Evolutionary conservation across 2,888 invertebrate genomes (phyloP).

Genomic region (Cephus sareptanus): DNA sequence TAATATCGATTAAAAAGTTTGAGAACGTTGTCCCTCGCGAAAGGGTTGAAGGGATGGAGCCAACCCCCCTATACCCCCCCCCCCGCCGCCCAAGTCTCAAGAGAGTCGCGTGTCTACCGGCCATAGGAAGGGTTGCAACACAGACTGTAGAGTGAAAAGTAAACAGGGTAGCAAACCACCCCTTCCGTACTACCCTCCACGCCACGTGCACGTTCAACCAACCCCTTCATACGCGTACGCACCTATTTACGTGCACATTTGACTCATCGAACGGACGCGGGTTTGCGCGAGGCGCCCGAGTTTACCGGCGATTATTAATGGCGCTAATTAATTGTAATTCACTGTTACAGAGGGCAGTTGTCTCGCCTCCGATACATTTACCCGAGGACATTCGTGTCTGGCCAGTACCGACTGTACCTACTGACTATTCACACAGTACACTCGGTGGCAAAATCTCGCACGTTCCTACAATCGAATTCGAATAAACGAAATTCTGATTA

Average conservation of each 20-base stretch:
- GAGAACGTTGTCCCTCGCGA: not conserved
- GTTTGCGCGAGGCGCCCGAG: not conserved
- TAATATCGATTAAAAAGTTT: slow-evolving; percentile 10
- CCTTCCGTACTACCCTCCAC: not conserved
- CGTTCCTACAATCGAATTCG: not conserved
- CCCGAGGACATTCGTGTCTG: not conserved
- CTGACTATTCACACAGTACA: not conserved
- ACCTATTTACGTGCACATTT: not conserved
- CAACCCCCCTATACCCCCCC: not conserved
- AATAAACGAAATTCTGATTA: not conserved
- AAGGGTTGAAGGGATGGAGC: not conserved
- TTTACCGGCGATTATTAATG: slow-evolving; percentile 19
- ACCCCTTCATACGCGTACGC: not conserved
- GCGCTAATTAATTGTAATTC: slow-evolving; percentile 25
- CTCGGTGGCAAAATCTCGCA: not conserved
- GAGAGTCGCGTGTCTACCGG: slow-evolving; percentile 19
- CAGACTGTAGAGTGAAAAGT: slow-evolving; percentile 24
- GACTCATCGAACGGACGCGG: not conserved
- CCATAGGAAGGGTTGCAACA: slow-evolving; percentile 19
- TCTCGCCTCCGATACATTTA: slow-evolving; percentile 17
- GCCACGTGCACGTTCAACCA: not conserved
- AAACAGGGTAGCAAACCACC: slow-evolving; percentile 17
- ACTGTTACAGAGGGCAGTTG: slow-evolving; percentile 21
- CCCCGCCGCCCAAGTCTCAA: not conserved
- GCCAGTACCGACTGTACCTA: not conserved